Conservation (phyloP, 1,140 invertebrate genomes). For the Eciton burchellii region DNA sequence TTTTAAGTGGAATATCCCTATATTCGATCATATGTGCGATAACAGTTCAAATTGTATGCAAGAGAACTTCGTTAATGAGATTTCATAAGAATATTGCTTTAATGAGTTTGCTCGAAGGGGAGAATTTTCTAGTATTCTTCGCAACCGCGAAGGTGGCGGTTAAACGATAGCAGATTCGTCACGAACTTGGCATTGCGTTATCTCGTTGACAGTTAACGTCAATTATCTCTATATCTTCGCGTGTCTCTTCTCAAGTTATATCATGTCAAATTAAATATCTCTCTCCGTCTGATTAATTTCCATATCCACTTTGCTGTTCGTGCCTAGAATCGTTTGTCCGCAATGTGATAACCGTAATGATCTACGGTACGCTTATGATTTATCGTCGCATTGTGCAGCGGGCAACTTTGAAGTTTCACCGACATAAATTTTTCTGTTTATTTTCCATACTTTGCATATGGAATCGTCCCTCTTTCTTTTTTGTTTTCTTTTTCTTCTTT, state of each 20-base stretch:
- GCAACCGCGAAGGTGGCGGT: neutral
- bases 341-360: no score
- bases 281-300: neutral
- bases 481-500: no score
- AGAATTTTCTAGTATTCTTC: slow-evolving; percentile 19
- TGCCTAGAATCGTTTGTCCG: slow-evolving; percentile 1
- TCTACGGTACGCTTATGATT: neutral
- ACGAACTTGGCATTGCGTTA: neutral
- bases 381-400: neutral
- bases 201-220: slow-evolving; percentile 7
- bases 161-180: slow-evolving; percentile 1
- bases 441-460: neutral
- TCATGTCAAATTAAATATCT: neutral
- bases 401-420: neutral
- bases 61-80: slow-evolving; percentile 20
- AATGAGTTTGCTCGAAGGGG: slow-evolving; percentile 15
- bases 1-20: neutral
- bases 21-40: neutral
- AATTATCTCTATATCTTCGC: neutral
- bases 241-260: neutral
- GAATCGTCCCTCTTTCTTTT: no score
- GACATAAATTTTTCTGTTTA: neutral
- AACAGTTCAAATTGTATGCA: neutral
- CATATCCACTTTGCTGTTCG: neutral
- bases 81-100: slow-evolving; percentile 12